A percentile compares a stretch with the other conserved stretches of the same genome.
Evolutionary conservation across 2,888 invertebrate genomes (phyloP).

Genomic region (Aporophyla nigra): DNA sequence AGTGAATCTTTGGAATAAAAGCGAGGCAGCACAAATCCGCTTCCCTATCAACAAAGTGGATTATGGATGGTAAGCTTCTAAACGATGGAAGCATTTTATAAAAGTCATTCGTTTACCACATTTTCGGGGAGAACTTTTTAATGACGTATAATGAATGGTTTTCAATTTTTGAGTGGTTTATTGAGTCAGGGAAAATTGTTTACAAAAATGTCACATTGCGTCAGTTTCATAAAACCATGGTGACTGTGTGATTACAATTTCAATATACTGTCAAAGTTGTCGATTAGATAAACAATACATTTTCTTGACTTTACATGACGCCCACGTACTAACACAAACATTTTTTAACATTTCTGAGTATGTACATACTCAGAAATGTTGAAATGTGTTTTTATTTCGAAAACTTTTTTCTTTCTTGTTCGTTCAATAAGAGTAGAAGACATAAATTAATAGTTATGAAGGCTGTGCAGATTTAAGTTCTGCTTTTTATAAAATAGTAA

Average conservation of each 20-base stretch:
- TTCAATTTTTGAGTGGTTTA: not conserved
- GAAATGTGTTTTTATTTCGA: not conserved
- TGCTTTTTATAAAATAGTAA: not conserved
- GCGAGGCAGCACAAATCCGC: slow-evolving; percentile 15
- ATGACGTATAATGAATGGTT: not conserved
- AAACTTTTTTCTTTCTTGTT: too few species aligned
- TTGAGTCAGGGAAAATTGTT: not conserved
- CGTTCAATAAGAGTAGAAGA: too few species aligned
- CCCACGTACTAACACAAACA: too few species aligned
- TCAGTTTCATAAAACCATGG: not conserved
- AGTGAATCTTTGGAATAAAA: slow-evolving; percentile 33
- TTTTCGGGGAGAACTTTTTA: not conserved
- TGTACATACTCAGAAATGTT: not conserved
- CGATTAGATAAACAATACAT: not conserved
- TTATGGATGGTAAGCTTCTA: slow-evolving; percentile 31
- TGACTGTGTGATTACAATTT: not conserved
- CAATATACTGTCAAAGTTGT: too few species aligned
- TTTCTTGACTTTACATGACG: too few species aligned
- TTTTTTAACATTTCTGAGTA: too few species aligned
- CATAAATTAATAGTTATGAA: too few species aligned
- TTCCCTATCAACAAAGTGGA: slow-evolving; percentile 27
- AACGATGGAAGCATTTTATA: slow-evolving; percentile 35
- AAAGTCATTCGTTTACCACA: slow-evolving; percentile 5
- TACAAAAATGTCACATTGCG: not conserved
- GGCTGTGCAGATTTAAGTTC: too few species aligned